Evolutionary conservation across 2,888 invertebrate genomes (phyloP), one percentile per base, ranked within the genome.

Genomic region (Acleris sparsana): DNA sequence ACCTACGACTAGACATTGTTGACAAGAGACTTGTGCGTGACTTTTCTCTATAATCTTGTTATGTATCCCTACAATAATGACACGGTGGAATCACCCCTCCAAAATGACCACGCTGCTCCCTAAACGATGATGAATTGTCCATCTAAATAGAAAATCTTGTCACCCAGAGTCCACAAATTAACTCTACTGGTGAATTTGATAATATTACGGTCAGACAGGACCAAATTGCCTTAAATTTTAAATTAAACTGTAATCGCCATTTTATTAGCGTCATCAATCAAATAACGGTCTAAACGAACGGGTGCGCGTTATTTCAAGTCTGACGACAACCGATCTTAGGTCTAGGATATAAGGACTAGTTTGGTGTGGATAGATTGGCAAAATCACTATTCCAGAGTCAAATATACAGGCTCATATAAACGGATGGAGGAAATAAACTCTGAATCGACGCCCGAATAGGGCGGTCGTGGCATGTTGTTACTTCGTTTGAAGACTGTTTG

Each of bases 181-280:
- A 62, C 49, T 20, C 51, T n/a, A 22, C 52, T 66, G 66, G 56
- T 57, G 57, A 57, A 61, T 61, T 52, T 52, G 22, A 44, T 79
- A 80, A 88, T 89, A 89, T 86, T 86, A 88, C 88, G 90, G 89
- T 88, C 90, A 89, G 84, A 82, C 85, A 78, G 84, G 39, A 39
- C 82, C 85, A 89, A 90, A 91, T 91, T 91, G 88, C 86, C 86
- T 92, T 91, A 90, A 92, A 92, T 92, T 92, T 66, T 87, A 92
- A 92, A 92, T 92, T 92, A 92, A 92, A 91, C 89, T 87, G 86
- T 88, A 91, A 90, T 91, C 90, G 86, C 89, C 87, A 86, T 90
- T 90, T 91, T 92, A 92, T 92, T 92, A 92, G 88, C 79, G 80
- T 88, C 90, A 92, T 92, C 92, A 92, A 92, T 92, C 92, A 92